Conservation (phyloP, 2,888 invertebrate species). For the Erebia palarica region DNA sequence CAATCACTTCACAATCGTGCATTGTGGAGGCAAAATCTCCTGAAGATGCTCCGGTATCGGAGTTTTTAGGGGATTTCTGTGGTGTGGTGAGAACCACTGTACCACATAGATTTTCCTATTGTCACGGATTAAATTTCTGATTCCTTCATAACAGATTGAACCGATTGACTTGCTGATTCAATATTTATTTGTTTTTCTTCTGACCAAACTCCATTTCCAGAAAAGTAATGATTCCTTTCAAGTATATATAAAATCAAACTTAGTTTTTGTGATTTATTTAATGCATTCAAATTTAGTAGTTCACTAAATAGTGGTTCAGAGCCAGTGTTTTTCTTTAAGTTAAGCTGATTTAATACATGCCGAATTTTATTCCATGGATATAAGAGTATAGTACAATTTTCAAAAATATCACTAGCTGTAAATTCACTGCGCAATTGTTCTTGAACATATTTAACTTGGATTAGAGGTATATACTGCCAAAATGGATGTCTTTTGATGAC, state of each 20-base stretch:
- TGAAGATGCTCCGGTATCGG: no score
- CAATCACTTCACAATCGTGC: no score
- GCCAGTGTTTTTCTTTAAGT: slow-evolving; percentile 42
- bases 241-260: slow-evolving; percentile 70
- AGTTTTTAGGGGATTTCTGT: no score
- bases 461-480: slow-evolving; percentile 72
- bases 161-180: background rate
- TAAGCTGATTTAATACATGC: slow-evolving; percentile 50
- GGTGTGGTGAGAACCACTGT: no score
- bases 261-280: slow-evolving; percentile 65
- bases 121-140: no score
- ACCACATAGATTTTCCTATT: no score
- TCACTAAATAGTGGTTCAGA: slow-evolving; percentile 47
- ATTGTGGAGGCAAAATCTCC: no score
- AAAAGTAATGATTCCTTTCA: slow-evolving; percentile 75
- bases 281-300: slow-evolving; percentile 50
- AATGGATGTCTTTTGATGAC: slow-evolving; percentile 68
- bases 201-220: slow-evolving; percentile 75
- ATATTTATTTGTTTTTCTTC: slow-evolving; percentile 61
- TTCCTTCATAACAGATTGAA: background rate
- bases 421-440: slow-evolving; percentile 59
- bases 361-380: slow-evolving; percentile 76
- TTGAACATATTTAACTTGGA: slow-evolving; percentile 67
- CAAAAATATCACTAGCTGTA: slow-evolving; percentile 64
- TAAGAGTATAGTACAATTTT: slow-evolving; percentile 68